phyloP scores from a whole-genome alignment of 1,140 invertebrate species.

The Zaprionus ghesquierei region DNA sequence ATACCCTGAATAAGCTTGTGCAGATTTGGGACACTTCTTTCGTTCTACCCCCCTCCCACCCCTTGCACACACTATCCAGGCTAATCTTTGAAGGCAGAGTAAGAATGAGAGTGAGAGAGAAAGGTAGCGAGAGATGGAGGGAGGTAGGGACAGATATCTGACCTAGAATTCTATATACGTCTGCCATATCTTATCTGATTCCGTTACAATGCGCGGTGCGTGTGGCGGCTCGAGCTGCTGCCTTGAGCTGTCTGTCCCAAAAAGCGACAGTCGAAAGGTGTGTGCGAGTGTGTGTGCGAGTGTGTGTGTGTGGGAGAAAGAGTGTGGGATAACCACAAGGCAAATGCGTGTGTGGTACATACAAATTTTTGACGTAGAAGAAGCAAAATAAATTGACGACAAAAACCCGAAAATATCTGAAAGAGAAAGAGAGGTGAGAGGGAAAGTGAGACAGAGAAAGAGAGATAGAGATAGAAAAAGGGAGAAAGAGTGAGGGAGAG shows the following conservation, averaged over 20 bases:
- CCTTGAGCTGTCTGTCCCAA: slow-evolving; percentile 26
- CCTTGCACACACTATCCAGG: not conserved
- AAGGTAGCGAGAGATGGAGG: not conserved
- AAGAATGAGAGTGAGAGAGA: not conserved
- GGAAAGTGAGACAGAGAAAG: not conserved
- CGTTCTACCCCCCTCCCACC: not conserved
- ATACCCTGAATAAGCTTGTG: not conserved
- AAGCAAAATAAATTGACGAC: slow-evolving; percentile 36
- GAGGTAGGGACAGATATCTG: not conserved
- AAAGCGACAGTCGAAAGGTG: slow-evolving; percentile 1
- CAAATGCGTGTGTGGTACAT: slow-evolving; percentile 31
- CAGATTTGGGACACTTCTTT: not conserved
- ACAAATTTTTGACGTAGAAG: slow-evolving; percentile 31
- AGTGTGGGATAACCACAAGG: slow-evolving; percentile 19
- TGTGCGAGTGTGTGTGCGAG: slow-evolving; percentile 6
- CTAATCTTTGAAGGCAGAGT: not conserved
- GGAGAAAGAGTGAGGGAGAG: not conserved
- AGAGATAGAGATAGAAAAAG: no score
- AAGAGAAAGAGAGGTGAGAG: not conserved
- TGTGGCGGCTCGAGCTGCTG: slow-evolving; percentile 9
- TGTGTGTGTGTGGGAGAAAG: not conserved
- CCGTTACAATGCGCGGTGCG: not conserved
- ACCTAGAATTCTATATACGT: slow-evolving; percentile 16
- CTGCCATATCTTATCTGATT: slow-evolving; percentile 12
- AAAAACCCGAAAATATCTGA: slow-evolving; percentile 21